Base-by-base conservation (phyloP, 2,113 vertebrate genomes). In the Marcusenius ussheri region DNA sequence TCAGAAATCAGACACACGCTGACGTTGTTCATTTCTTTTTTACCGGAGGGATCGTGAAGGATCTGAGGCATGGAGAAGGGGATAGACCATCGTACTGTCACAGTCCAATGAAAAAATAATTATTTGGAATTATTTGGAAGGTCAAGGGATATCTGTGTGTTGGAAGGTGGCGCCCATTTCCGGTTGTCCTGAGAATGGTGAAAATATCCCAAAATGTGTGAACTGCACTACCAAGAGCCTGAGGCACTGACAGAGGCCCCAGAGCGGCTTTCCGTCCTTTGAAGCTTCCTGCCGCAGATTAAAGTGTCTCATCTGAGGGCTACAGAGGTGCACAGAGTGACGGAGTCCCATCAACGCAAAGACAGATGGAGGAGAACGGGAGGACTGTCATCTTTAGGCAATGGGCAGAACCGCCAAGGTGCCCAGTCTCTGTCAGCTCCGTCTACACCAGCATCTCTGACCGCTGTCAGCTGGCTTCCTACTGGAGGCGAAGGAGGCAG, bases 1-100 rank as follows among this genome's bases (percentile, higher is more conserved):
- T 88, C 39, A 45, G 8, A 46, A 53, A 88, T 46, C 42, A 90
- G 24, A 47, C 51, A 83, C 66, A 88, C 51, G 19, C 74, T 39
- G 19, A 42, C 50, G 0, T 45, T 3, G 13, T 17, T 62, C n/a
- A 50, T 49, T 39, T 91, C 89, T 90, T 87, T 27, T 62, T 90
- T 70, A 93, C 90, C 93, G 92, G 91, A 91, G 90, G 91, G 88
- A 92, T 91, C 92, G 88, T 91, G 66, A 83, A 86, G 87, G n/a
- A 88, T 13, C 42, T 4, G 45, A 42, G 42, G 42, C 19, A 42
- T 88, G 21, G 17, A 70, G 42, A 74, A 45, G 24, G 3, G 39
- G 58, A 27, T 1, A 56, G n/a, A 42, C 62, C 13, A 35, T 3
- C 10, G 9, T 15, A 24, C 39, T 49, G 24, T 27, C 87, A 3